Conservation (phyloP, 2,888 invertebrate genomes). For the Heliconius hortense region DNA sequence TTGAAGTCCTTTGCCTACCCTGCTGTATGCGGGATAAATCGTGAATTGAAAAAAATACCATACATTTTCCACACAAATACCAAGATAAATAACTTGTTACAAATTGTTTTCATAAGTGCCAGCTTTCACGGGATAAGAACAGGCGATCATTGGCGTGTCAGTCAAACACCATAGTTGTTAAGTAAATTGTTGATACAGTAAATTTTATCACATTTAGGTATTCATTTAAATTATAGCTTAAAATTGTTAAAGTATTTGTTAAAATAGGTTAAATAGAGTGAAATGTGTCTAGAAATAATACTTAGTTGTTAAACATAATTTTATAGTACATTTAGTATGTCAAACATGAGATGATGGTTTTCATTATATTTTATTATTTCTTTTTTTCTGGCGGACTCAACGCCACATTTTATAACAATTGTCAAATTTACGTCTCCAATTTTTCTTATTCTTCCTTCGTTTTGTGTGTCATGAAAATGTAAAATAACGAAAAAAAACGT, state of each 20-base stretch:
- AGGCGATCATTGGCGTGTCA: slow-evolving; percentile 27
- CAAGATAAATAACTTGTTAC: slow-evolving; percentile 59
- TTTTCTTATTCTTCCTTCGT: too few relatives aligned
- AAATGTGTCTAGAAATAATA: not conserved
- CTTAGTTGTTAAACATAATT: not conserved
- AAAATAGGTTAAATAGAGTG: not conserved
- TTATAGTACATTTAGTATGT: not conserved
- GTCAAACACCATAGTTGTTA: slow-evolving; percentile 26
- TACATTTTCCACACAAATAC: not conserved
- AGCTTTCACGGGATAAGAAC: slow-evolving; percentile 24
- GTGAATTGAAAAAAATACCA: too few relatives aligned
- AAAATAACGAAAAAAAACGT: too few relatives aligned
- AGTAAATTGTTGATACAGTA: slow-evolving; percentile 10
- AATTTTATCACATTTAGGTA: slow-evolving; percentile 10
- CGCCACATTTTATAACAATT: too few relatives aligned
- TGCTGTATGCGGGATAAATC: too few relatives aligned
- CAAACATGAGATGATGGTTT: too few relatives aligned
- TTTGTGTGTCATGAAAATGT: too few relatives aligned
- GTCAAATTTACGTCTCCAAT: too few relatives aligned
- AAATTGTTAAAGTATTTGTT: not conserved
- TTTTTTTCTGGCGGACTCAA: not conserved
- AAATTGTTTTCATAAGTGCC: slow-evolving; percentile 44
- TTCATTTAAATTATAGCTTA: slow-evolving; percentile 6
- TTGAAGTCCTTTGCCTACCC: too few relatives aligned
- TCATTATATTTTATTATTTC: too few relatives aligned